These are phyloP conservation scores for Epistrophella euchroma DNA, from an alignment of 2,888 invertebrate species.

Conservation along the genomic window DNA sequence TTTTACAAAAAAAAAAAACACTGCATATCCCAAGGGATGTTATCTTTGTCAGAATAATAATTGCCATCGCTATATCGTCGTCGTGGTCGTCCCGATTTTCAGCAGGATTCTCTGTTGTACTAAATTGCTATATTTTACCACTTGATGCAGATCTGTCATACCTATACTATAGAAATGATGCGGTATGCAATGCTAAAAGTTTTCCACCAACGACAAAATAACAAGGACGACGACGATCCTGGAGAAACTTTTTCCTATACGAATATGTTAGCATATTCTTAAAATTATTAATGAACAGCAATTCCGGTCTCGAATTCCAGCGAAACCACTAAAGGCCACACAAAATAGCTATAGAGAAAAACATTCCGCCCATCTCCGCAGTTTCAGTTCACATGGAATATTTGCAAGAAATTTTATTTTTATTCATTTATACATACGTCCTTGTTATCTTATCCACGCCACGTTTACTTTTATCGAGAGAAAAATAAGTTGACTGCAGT, in stretches of 20 bases:
- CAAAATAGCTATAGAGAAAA: background rate
- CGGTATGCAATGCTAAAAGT: background rate
- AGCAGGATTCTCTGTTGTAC: background rate
- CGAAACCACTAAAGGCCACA: constrained; percentile 7
- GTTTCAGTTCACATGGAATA: background rate
- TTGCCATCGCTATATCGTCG: background rate
- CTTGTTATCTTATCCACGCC: background rate
- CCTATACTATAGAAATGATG: background rate
- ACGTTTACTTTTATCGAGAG: background rate
- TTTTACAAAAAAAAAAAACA: constrained; percentile 52
- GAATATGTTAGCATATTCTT: constrained; percentile 65
- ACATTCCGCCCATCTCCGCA: background rate
- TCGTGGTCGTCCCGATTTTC: background rate
- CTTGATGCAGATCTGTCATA: background rate
- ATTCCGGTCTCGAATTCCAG: constrained; percentile 43
- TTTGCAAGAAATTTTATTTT: background rate
- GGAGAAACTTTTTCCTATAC: constrained; percentile 51
- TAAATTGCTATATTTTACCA: constrained; percentile 13
- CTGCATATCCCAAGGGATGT: constrained; percentile 55
- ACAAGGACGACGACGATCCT: background rate
- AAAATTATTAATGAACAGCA: constrained; percentile 69
- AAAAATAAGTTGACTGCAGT: background rate
- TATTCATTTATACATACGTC: background rate
- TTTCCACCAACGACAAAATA: constrained; percentile 20
- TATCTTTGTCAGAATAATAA: constrained; percentile 30